Conservation (phyloP, 2,113 vertebrate genomes). For the Scytalopus superciliaris region DNA sequence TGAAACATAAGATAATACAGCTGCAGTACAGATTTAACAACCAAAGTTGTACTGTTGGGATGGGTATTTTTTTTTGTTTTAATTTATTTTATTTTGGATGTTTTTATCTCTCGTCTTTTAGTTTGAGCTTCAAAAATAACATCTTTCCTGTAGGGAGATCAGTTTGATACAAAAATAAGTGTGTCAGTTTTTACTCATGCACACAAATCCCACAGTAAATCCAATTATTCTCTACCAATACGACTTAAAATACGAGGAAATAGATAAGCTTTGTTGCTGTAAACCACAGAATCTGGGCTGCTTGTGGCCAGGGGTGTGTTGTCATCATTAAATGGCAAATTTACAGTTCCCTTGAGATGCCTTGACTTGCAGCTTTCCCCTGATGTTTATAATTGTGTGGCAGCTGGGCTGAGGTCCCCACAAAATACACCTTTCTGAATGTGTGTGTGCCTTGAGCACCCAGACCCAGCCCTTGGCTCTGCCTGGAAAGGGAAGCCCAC, state of each 20-base stretch:
- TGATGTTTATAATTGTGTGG: background rate
- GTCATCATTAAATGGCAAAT: background rate
- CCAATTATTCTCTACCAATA: background rate
- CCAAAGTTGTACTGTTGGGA: background rate
- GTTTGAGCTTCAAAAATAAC: background rate
- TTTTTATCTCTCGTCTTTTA: background rate
- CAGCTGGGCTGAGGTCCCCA: background rate
- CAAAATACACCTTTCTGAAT: background rate
- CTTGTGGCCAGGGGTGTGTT: background rate
- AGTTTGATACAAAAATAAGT: background rate
- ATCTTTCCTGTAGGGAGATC: background rate
- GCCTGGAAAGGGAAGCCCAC: background rate
- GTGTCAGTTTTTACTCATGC: background rate
- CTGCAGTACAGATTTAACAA: background rate
- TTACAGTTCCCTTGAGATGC: background rate
- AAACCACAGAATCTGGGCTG: background rate
- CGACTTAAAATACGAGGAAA: background rate
- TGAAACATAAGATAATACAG: background rate
- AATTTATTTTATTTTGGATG: background rate
- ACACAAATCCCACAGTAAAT: background rate
- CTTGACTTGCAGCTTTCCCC: background rate
- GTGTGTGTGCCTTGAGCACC: background rate
- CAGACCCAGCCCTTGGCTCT: background rate
- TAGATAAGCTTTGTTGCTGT: background rate
- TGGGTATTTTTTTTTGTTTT: background rate